Evolutionary conservation across 2,888 invertebrate genomes (phyloP).

Genomic region (Melitaea athalia): DNA sequence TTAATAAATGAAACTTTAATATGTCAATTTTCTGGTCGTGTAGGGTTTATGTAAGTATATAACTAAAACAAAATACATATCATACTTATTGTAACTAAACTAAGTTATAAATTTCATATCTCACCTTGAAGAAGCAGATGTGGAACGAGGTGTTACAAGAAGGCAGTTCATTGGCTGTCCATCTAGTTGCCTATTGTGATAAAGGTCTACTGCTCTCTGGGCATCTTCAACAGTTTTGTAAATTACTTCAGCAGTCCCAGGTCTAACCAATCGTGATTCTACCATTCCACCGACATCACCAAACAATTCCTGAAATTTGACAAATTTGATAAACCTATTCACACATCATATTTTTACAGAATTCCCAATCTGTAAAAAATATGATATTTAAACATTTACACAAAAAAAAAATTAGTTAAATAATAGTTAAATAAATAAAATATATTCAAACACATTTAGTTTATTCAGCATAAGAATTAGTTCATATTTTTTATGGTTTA

Average conservation of each 20-base stretch:
- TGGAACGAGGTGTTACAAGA: constrained; percentile 87
- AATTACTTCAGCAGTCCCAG: constrained; percentile 95
- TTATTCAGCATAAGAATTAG: no score
- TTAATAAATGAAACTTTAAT: no score
- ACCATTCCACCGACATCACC: constrained; percentile 94
- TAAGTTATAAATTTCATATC: constrained; percentile 34
- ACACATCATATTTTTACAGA: no score
- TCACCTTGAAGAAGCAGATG: constrained; percentile 40
- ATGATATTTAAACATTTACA: no score
- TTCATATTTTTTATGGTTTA: no score
- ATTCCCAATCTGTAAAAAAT: no score
- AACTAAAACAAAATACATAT: no score
- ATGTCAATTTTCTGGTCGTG: no score
- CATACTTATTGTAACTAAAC: background rate
- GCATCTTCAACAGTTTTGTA: constrained; percentile 93
- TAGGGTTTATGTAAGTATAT: no score
- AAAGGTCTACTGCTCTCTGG: constrained; percentile 94
- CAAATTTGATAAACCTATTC: background rate
- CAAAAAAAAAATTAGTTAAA: no score
- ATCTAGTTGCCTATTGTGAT: constrained; percentile 96
- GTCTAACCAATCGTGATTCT: constrained; percentile 91
- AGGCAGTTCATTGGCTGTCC: constrained; percentile 97
- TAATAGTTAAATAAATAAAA: no score
- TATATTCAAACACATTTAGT: no score
- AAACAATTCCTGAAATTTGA: constrained; percentile 89